These are phyloP conservation scores for Tonatia bakeri DNA, from an alignment of 2,113 vertebrate species.

Conservation along the genomic window DNA sequence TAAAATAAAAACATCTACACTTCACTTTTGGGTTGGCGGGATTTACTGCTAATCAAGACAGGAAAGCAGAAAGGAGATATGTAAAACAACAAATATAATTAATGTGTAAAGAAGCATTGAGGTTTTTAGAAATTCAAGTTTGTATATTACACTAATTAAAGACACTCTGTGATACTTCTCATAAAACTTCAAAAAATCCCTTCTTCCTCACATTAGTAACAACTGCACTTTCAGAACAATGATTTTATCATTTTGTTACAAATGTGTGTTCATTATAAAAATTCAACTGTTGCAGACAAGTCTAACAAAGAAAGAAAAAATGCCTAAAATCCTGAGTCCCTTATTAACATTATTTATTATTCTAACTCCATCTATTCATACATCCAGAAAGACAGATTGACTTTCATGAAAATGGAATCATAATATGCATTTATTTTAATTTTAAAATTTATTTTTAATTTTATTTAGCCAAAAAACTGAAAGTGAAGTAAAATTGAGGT, in stretches of 20 bases:
- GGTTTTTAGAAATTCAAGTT: conserved; percentile 31
- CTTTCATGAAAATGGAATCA: not conserved
- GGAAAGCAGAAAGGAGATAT: conserved; percentile 31
- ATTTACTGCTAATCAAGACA: not conserved
- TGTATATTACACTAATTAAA: conserved; percentile 55
- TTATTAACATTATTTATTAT: not conserved
- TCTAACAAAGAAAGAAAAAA: not conserved
- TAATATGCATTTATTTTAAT: not conserved
- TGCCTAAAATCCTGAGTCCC: not conserved
- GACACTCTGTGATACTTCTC: not conserved
- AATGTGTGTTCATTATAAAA: conserved; percentile 37
- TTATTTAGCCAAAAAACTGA: not conserved
- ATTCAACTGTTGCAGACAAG: not conserved
- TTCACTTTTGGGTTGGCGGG: not conserved
- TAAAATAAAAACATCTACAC: not conserved
- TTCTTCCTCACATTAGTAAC: not conserved
- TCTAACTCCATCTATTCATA: not conserved
- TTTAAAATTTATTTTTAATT: not conserved
- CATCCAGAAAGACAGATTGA: not conserved
- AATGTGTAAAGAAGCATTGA: conserved; percentile 4
- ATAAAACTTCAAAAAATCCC: not conserved
- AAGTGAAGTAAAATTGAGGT: not conserved
- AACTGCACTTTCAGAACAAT: not conserved
- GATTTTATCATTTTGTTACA: not conserved
- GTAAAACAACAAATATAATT: conserved; percentile 50